These are phyloP conservation scores for Aegotheles bennettii DNA, from an alignment of 2,113 vertebrate genomes.

Conservation along the genomic window DNA sequence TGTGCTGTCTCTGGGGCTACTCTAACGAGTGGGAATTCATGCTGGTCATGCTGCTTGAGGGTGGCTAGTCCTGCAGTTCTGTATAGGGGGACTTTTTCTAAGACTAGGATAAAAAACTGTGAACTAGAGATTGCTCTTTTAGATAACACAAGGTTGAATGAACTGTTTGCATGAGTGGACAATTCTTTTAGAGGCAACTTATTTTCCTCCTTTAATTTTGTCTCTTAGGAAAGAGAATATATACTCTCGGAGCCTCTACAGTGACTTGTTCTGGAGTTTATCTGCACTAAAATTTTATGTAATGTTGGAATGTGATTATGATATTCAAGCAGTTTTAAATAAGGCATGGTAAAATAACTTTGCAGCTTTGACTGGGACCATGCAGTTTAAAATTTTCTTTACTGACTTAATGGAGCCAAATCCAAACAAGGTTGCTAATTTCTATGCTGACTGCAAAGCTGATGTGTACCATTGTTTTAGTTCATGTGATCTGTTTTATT, in stretches of 20 bases:
- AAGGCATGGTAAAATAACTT: neutral
- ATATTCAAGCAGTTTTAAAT: neutral
- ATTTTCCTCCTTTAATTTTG: neutral
- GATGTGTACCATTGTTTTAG: neutral
- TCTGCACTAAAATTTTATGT: neutral
- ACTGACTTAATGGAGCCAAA: neutral
- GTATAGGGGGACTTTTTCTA: neutral
- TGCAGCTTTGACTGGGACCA: neutral
- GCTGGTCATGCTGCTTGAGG: rapidly evolving
- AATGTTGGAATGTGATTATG: neutral
- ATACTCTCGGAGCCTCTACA: neutral
- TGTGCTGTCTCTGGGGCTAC: neutral
- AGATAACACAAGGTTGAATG: neutral
- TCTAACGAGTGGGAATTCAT: rapidly evolving
- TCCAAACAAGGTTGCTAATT: neutral
- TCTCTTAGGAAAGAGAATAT: neutral
- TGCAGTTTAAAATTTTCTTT: neutral
- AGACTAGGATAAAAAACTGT: neutral
- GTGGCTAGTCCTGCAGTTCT: neutral
- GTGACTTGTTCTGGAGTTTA: neutral
- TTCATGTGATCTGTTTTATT: neutral
- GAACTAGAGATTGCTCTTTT: neutral
- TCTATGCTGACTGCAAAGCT: neutral
- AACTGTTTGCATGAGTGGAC: neutral
- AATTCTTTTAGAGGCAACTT: neutral